These are phyloP conservation scores for Actinia tenebrosa DNA, from an alignment of 64 coral and sea anemone genomes.

Conservation along the genomic window DNA sequence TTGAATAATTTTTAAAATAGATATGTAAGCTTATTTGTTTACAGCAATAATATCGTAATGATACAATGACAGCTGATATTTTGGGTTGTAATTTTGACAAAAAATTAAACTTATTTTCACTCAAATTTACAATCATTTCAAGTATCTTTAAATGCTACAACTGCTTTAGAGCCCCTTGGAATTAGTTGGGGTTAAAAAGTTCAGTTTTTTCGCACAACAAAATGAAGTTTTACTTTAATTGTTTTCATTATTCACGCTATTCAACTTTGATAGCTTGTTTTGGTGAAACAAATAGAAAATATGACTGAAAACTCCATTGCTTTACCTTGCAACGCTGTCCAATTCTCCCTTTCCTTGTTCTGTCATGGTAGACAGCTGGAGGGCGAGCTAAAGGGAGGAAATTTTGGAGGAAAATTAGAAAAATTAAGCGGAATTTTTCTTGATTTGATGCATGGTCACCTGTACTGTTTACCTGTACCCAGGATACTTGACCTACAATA, in stretches of 20 bases:
- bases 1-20: no score
- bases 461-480: not conserved
- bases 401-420: not conserved
- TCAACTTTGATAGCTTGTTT: not conserved
- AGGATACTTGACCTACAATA: not conserved
- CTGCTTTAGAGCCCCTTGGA: not conserved
- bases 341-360: conserved; percentile 2
- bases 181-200: not conserved
- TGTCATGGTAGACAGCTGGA: not conserved
- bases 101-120: not conserved
- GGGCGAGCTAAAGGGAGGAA: not conserved
- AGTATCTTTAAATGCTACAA: not conserved
- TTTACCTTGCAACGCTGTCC: not conserved
- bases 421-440: not conserved
- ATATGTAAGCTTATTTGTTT: no score
- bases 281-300: not conserved
- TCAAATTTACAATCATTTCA: not conserved
- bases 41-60: no score
- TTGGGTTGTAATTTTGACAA: not conserved
- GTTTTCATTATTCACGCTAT: not conserved
- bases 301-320: not conserved
- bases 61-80: no score
- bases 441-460: conserved; percentile 2
- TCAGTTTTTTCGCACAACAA: not conserved
- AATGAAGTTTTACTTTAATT: not conserved